phyloP scores from a whole-genome alignment of 2,113 vertebrate genomes.

The Clinocottus analis region DNA sequence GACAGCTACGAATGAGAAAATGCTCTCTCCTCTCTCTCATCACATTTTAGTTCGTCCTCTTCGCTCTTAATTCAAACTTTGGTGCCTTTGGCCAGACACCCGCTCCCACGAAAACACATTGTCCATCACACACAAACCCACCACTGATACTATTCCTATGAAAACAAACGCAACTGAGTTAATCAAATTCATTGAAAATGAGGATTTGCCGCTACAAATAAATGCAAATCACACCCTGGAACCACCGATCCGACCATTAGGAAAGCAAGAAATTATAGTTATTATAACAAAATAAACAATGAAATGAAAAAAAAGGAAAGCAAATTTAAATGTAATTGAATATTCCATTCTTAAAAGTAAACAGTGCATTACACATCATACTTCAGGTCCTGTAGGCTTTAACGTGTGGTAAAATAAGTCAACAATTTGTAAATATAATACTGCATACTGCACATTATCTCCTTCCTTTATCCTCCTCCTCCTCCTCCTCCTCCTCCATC shows the following conservation, averaged over 20 bases:
- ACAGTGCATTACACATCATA: background rate
- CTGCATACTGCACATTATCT: background rate
- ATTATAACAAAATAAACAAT: background rate
- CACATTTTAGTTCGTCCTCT: background rate
- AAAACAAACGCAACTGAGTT: background rate
- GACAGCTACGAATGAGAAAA: background rate
- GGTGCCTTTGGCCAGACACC: background rate
- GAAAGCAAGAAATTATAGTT: background rate
- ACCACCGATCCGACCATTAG: background rate
- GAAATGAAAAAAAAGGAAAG: background rate
- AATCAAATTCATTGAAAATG: background rate
- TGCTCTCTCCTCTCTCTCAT: background rate
- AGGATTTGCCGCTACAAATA: background rate
- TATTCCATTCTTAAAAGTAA: background rate
- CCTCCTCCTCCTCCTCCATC: background rate
- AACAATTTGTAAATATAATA: constrained; percentile 9
- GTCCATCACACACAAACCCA: background rate
- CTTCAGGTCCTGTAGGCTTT: background rate
- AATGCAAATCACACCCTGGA: background rate
- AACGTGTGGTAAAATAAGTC: background rate
- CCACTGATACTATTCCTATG: background rate
- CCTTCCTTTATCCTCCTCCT: background rate
- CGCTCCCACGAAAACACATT: background rate
- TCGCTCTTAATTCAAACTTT: background rate
- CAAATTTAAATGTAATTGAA: background rate